phyloP scores from a whole-genome alignment of 2,113 vertebrate genomes.

The Vimba vimba region DNA sequence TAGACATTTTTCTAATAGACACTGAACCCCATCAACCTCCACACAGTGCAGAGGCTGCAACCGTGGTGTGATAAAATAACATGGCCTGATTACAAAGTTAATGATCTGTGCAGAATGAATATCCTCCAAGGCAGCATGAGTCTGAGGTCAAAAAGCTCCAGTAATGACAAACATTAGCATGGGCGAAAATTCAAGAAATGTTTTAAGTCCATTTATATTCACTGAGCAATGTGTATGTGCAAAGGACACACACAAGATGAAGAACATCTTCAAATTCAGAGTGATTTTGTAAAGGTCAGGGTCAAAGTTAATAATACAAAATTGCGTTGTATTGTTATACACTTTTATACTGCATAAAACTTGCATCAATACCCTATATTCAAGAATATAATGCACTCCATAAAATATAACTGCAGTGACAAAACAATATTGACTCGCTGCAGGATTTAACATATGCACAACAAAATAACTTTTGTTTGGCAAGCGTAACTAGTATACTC shows the following conservation, averaged over 20 bases:
- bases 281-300: background rate
- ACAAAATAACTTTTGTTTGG: background rate
- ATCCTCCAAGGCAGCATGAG: slow-evolving; percentile 38
- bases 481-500: background rate
- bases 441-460: background rate
- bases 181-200: slow-evolving; percentile 25
- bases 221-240: background rate
- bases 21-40: slow-evolving; percentile 42
- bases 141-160: slow-evolving; percentile 15
- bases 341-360: background rate
- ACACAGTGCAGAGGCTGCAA: slow-evolving; percentile 13
- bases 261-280: background rate
- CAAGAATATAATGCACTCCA: background rate
- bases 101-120: slow-evolving; percentile 39
- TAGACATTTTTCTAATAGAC: slow-evolving; percentile 36
- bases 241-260: background rate
- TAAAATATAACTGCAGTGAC: slow-evolving; percentile 13
- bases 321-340: slow-evolving; percentile 8
- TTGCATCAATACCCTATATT: background rate
- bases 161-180: slow-evolving; percentile 37
- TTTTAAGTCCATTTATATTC: slow-evolving; percentile 15
- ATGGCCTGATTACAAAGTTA: slow-evolving; percentile 49
- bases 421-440: slow-evolving; percentile 31
- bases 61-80: slow-evolving; percentile 45
- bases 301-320: slow-evolving; percentile 4